A percentile compares a stretch with the other conserved stretches of the same genome.
Conservation (phyloP, 2,113 vertebrate species). For the Clarias batrachus region DNA sequence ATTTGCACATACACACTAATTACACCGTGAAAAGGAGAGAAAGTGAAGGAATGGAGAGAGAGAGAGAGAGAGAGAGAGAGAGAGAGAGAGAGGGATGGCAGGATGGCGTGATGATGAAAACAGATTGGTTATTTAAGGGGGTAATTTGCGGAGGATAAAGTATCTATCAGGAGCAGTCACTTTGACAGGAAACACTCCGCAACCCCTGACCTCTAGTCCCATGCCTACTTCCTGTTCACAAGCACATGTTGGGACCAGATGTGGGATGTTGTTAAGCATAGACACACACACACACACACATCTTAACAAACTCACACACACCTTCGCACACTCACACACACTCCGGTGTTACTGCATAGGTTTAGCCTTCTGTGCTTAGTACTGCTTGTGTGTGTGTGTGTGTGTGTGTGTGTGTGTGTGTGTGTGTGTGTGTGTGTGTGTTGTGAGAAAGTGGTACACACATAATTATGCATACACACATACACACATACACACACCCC, state of each 20-base stretch:
- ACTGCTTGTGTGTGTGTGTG: too few relatives aligned
- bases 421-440: too few relatives aligned
- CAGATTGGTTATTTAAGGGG: slow-evolving; percentile 91
- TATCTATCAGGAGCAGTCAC: slow-evolving; percentile 91
- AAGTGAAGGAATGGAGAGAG: not conserved
- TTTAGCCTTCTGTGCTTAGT: too few relatives aligned
- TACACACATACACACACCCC: slow-evolving; percentile 25
- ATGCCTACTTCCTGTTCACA: slow-evolving; percentile 83
- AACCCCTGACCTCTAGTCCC: slow-evolving; percentile 82
- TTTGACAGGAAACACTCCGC: slow-evolving; percentile 85
- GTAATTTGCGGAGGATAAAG: slow-evolving; percentile 94
- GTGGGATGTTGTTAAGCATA: slow-evolving; percentile 64
- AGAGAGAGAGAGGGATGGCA: not conserved
- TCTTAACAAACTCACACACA: too few relatives aligned
- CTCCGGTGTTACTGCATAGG: not conserved
- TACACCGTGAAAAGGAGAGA: not conserved
- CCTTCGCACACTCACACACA: not conserved
- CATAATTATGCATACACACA: too few relatives aligned
- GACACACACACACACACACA: slow-evolving; percentile 25
- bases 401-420: too few relatives aligned
- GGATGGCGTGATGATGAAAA: slow-evolving; percentile 86
- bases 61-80: not conserved
- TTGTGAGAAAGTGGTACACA: too few relatives aligned
- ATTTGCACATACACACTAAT: slow-evolving; percentile 4
- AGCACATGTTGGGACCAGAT: slow-evolving; percentile 95